Percentiles rank a stretch among this genome's conserved stretches.
These are phyloP conservation scores for Poicephalus meyeri DNA, from an alignment of 2,113 vertebrate species.

Conservation along the genomic window DNA sequence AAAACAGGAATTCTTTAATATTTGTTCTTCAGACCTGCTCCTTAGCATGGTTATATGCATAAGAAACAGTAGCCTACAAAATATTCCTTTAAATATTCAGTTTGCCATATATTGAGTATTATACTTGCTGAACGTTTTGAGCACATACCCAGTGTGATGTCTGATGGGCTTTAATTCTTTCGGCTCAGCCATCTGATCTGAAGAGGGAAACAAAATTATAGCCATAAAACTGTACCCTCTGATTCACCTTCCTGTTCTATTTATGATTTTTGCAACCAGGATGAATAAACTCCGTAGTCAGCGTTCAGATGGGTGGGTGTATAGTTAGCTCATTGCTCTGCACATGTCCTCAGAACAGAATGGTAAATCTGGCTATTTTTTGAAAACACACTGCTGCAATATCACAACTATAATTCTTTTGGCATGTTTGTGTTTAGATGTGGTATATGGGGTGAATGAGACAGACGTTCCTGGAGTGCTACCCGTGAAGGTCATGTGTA, in stretches of 20 bases:
- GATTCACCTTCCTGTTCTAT: slow-evolving; percentile 69
- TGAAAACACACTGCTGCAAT: not conserved
- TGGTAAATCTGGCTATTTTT: slow-evolving; percentile 30
- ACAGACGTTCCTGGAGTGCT: not conserved
- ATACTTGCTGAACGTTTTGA: not conserved
- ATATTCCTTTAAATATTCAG: not conserved
- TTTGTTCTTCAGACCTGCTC: not conserved
- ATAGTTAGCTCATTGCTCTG: slow-evolving; percentile 27
- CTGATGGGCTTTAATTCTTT: slow-evolving; percentile 40
- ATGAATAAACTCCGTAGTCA: slow-evolving; percentile 44
- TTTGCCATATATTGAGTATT: not conserved
- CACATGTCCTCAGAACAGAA: not conserved
- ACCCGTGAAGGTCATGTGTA: not conserved
- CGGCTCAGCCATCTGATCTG: slow-evolving; percentile 32
- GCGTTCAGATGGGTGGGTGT: slow-evolving; percentile 11
- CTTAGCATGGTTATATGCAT: not conserved
- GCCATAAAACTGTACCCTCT: slow-evolving; percentile 39
- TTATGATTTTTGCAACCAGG: slow-evolving; percentile 54
- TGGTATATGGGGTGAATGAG: not conserved
- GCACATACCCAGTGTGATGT: not conserved
- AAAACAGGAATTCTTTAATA: not conserved
- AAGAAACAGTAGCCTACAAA: not conserved
- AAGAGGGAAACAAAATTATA: slow-evolving; percentile 55
- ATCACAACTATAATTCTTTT: not conserved
- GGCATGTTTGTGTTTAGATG: not conserved